Evolutionary conservation across 2,113 vertebrate species (phyloP).

Genomic region (Mustela lutreola): DNA sequence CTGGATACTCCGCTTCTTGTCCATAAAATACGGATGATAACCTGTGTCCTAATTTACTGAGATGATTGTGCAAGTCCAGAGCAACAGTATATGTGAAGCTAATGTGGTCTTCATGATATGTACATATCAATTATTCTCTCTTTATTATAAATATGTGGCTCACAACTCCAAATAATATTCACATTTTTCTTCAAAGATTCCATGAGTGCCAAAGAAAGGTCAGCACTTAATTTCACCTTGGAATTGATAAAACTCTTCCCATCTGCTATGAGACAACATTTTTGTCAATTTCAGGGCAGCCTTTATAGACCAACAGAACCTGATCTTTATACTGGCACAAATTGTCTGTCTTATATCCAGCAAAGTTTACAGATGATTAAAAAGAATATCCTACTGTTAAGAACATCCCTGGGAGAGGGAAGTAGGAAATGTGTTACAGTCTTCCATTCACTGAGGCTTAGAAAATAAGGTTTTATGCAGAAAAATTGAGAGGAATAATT

Average conservation of each 20-base stretch:
- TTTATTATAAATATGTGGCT: not conserved
- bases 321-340: not conserved
- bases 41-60: not conserved
- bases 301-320: not conserved
- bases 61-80: not conserved
- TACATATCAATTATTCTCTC: not conserved
- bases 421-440: not conserved
- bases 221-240: not conserved
- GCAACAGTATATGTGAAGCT: not conserved
- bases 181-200: not conserved
- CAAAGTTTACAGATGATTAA: not conserved
- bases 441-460: not conserved
- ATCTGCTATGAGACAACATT: not conserved
- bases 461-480: not conserved
- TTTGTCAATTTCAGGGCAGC: not conserved
- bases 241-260: not conserved
- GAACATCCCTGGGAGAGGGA: not conserved
- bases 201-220: not conserved
- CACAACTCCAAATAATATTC: not conserved
- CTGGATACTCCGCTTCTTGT: not conserved
- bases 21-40: not conserved
- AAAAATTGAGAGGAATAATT: slow-evolving; percentile 35
- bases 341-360: slow-evolving; percentile 27
- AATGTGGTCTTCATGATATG: not conserved
- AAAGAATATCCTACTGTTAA: not conserved